Base-by-base conservation (phyloP, 1,140 invertebrate genomes). In the Oncopeltus fasciatus region DNA sequence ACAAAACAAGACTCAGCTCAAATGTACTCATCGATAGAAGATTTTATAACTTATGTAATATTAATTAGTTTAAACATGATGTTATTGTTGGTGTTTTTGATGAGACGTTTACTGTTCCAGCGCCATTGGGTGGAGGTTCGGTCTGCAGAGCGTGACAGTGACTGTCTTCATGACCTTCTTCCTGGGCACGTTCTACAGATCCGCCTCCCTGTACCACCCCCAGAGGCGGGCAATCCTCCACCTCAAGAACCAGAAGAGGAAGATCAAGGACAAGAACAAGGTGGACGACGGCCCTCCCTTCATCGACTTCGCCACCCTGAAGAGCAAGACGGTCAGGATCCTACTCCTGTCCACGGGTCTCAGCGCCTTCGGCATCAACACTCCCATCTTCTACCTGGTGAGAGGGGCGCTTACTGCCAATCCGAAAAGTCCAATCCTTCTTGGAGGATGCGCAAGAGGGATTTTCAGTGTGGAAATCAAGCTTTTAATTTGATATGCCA, bases 221-320 rank as follows among this genome's bases (percentile, higher is more conserved):
- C 89, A 93, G 70, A 72, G 90, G 63, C 78, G 90, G 49, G 90
- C 90, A 28, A 93, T 94, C 66, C 76, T 92, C 18, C 90, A 93
- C 71, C 80, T 94, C 60, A 94, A 94, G 72, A 92, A 90, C 71
- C 90, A 93, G 73, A 90, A 91, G 69, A 77, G 87, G 57, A 91
- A 90, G 71, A 82, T 85, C 72, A 86, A 86, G 68, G 84, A 87
- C 67, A 85, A 84, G 66, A 85, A 82, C 68, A 83, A 82, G 66
- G 71, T 77, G 1, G 86, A 90, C 62, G 87, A 90, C 63, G 81
- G 84, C 64, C 83, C 84, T 2, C 85, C 88, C 0, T 92, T 92
- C 74, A 86, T 92, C 68, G 90, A 92, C 71, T 89, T 91, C 68
- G 85, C 81, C 26, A 89, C 88, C 8, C 77, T 94, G 21, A 82